phyloP scores from a whole-genome alignment of 2,113 vertebrate genomes.

The Engraulis encrasicolus region DNA sequence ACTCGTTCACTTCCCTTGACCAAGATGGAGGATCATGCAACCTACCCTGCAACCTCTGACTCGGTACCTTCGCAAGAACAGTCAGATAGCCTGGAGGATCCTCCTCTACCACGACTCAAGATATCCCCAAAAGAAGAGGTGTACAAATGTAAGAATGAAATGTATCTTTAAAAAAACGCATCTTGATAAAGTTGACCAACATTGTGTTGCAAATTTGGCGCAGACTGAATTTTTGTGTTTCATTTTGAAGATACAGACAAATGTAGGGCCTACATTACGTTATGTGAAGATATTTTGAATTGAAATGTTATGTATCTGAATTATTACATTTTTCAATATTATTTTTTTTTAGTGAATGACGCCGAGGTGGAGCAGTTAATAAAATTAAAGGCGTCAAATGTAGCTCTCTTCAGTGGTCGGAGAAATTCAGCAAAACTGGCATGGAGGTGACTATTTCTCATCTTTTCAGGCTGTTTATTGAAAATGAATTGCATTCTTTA shows the following conservation, averaged over 20 bases:
- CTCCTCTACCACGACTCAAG: background rate
- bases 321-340: too few species aligned
- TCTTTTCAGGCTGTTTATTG: background rate
- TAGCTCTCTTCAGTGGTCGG: slow-evolving; percentile 65
- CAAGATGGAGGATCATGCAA: background rate
- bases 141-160: background rate
- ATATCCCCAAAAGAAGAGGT: background rate
- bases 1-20: background rate
- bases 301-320: too few species aligned
- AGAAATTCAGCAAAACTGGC: slow-evolving; percentile 65
- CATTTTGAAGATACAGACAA: too few species aligned
- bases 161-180: too few species aligned
- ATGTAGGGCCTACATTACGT: too few species aligned
- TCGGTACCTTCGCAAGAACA: background rate
- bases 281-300: too few species aligned
- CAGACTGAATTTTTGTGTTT: background rate
- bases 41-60: background rate
- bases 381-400: slow-evolving; percentile 68
- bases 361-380: slow-evolving; percentile 65
- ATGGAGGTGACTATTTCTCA: slow-evolving; percentile 62
- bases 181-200: too few species aligned
- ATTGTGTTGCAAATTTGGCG: too few species aligned
- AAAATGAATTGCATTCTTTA: too few species aligned
- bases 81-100: background rate
- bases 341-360: slow-evolving; percentile 56